Percentiles rank a stretch among this genome's conserved stretches.
phyloP scores from a whole-genome alignment of 1,140 invertebrate species.

The Argopecten irradians region DNA sequence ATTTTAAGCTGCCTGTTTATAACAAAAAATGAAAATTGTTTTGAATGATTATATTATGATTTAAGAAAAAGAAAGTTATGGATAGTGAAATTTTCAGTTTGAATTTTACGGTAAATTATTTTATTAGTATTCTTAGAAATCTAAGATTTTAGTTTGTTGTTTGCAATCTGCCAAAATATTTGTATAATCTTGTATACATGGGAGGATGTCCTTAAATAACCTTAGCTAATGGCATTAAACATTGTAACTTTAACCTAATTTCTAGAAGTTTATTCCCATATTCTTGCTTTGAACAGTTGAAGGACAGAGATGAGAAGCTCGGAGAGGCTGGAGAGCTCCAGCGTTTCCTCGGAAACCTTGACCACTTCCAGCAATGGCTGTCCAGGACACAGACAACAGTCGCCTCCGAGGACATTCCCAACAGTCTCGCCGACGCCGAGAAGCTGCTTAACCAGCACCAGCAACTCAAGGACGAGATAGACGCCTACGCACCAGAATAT shows the following conservation, averaged over 20 bases:
- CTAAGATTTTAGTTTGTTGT: background rate
- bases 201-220: too few relatives aligned
- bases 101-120: background rate
- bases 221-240: too few relatives aligned
- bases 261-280: background rate
- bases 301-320: conserved; percentile 97
- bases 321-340: conserved; percentile 99
- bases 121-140: background rate
- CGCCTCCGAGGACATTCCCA: conserved; percentile 98
- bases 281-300: conserved; percentile 81
- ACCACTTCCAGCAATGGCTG: conserved; percentile 99
- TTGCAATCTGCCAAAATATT: background rate
- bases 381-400: conserved; percentile 97
- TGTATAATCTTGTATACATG: conserved; percentile 24
- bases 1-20: background rate
- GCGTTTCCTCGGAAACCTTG: conserved; percentile 97
- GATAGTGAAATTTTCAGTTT: background rate
- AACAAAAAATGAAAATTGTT: background rate
- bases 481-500: conserved; percentile 98
- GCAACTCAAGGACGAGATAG: conserved; percentile 98
- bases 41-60: background rate
- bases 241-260: background rate
- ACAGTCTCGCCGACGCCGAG: conserved; percentile 97
- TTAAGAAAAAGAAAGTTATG: background rate
- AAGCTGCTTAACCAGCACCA: conserved; percentile 96